phyloP scores from a whole-genome alignment of 2,888 invertebrate species.

The Cephus spinipes region DNA sequence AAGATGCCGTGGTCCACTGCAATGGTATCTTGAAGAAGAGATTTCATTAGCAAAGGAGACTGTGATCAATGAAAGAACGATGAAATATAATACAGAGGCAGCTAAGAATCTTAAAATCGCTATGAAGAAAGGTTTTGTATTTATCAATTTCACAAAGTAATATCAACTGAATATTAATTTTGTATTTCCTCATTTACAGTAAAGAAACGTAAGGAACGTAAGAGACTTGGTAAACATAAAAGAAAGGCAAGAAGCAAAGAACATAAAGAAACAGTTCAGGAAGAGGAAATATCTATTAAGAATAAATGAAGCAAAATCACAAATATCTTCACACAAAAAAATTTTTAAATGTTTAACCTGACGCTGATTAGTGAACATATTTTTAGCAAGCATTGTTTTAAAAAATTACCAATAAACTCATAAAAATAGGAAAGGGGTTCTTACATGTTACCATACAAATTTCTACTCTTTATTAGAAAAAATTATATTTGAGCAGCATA shows the following conservation, averaged over 20 bases:
- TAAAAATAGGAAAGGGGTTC: not conserved
- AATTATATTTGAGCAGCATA: slow-evolving; percentile 45
- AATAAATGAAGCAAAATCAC: slow-evolving; percentile 1
- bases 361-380: not conserved
- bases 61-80: slow-evolving; percentile 30
- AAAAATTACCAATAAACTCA: not conserved
- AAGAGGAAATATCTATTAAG: not conserved
- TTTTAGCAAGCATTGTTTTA: not conserved
- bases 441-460: not conserved
- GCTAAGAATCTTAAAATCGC: slow-evolving; percentile 29
- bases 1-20: slow-evolving; percentile 45
- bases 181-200: not conserved
- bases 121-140: slow-evolving; percentile 31
- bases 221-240: slow-evolving; percentile 9
- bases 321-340: not conserved
- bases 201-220: slow-evolving; percentile 17
- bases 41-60: slow-evolving; percentile 42
- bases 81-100: slow-evolving; percentile 28
- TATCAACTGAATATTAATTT: not conserved
- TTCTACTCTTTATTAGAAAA: slow-evolving; percentile 40
- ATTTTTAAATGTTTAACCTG: slow-evolving; percentile 1
- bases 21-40: slow-evolving; percentile 53
- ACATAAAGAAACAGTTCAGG: not conserved
- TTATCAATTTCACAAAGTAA: slow-evolving; percentile 2
- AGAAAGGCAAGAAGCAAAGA: slow-evolving; percentile 1